Evolutionary conservation across 2,797 vertebrate species (phyloP), one percentile per base, ranked within the genome.

Genomic region (Cynodonichthys magdalenae): DNA sequence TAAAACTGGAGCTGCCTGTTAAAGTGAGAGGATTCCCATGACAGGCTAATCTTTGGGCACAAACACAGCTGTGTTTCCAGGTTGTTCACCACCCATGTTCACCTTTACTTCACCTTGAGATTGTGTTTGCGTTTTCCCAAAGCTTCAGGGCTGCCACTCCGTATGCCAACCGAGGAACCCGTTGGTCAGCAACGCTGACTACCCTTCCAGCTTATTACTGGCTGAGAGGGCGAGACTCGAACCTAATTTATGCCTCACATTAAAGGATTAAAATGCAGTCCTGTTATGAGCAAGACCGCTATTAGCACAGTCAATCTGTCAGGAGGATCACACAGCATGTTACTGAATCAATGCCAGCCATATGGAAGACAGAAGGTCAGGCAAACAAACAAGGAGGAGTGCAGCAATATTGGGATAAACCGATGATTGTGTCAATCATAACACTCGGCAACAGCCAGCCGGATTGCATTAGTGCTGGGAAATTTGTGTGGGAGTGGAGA

Each of bases 351-450:
- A 81, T 69, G 81, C 41, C 12, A 0, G 60, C 81, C 83, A 82
- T 84, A 82, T 81, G 85, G 76, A 77, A 84, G 75, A 79, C 86
- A 87, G 79, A 83, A 82, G 83, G 86, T 84, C 82, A 64, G 67
- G 66, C 73, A 84, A 89, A 89, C 72, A 86, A 87, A 86, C 79
- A 81, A 74, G 78, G 53, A 76, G 71, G 66, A 63, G 75, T 2
- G 27, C 17, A 49, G 54, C 45, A 73, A 81, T 75, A 82, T 74
- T 70, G 73, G 74, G 75, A 83, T 72, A 71, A 77, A 79, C 62
- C 27, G 56, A 79, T 74, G 75, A 80, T 65, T 74, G 69, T 48
- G 68, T 72, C 60, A 63, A 18, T 69, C 65, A 76, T 28, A 83
- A 69, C 64, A 72, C 51, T 66, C 18, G 53, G 57, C 17, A 60